Evolutionary conservation across 1,140 invertebrate genomes (phyloP).

Genomic region (Drosophila subpulchrella): DNA sequence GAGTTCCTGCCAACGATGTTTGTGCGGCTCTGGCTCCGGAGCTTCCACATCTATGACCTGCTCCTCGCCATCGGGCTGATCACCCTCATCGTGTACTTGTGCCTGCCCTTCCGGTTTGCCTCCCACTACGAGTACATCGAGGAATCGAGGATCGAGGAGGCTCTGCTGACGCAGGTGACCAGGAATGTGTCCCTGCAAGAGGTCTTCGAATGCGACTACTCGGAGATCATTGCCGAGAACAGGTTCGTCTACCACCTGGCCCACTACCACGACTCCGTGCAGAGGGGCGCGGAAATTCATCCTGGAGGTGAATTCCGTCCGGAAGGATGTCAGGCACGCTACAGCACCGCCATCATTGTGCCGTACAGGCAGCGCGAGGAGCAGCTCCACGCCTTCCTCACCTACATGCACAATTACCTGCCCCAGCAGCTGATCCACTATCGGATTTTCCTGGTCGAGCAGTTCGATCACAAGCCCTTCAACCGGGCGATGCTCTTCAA

Average conservation of each 20-base stretch:
- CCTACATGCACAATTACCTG: constrained; percentile 96
- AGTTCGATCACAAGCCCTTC: constrained; percentile 91
- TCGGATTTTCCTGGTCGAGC: constrained; percentile 96
- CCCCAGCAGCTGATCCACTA: constrained; percentile 93
- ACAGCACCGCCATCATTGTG: constrained; percentile 94
- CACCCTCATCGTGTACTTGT: constrained; percentile 66
- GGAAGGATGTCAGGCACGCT: constrained; percentile 89
- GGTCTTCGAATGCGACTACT: constrained; percentile 66
- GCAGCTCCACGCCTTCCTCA: constrained; percentile 92
- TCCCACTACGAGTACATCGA: constrained; percentile 76
- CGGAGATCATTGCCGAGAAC: constrained; percentile 70
- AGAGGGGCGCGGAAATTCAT: constrained; percentile 62
- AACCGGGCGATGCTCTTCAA: constrained; percentile 98
- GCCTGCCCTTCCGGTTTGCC: constrained; percentile 78
- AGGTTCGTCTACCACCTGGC: constrained; percentile 58
- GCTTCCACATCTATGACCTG: constrained; percentile 62
- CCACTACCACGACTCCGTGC: constrained; percentile 59
- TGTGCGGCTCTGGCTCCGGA: constrained; percentile 59
- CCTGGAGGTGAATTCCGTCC: constrained; percentile 85
- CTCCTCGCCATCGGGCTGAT: constrained; percentile 42
- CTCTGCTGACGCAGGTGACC: constrained; percentile 58
- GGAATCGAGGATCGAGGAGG: constrained; percentile 52
- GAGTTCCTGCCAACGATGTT: constrained; percentile 52
- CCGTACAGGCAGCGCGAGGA: constrained; percentile 93
- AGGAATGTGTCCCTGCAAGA: constrained; percentile 65